phyloP scores from a whole-genome alignment of 2,797 vertebrate species.

The Naso thynnoides region DNA sequence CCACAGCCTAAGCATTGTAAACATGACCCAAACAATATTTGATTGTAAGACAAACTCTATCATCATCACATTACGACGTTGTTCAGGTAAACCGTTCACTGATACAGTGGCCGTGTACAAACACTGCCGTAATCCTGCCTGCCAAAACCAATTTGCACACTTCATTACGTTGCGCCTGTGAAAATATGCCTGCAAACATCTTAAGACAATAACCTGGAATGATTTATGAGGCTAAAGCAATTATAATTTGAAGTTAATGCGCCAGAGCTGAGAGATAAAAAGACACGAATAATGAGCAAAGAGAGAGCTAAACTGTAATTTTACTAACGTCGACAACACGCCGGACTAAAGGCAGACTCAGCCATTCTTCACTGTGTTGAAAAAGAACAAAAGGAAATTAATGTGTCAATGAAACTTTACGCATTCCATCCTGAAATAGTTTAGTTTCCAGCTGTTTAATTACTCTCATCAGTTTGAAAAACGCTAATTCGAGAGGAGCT shows the following conservation, averaged over 20 bases:
- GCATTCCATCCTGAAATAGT: not conserved
- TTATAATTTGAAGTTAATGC: slow-evolving; percentile 59
- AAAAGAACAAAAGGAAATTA: not conserved
- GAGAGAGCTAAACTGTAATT: slow-evolving; percentile 14
- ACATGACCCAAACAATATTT: slow-evolving; percentile 8
- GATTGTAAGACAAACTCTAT: slow-evolving; percentile 34
- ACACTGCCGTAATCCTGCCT: slow-evolving; percentile 44
- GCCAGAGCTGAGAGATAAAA: slow-evolving; percentile 45
- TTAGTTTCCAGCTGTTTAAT: slow-evolving; percentile 1
- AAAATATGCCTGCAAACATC: slow-evolving; percentile 56
- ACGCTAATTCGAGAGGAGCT: slow-evolving; percentile 4
- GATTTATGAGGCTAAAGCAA: slow-evolving; percentile 69
- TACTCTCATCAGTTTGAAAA: slow-evolving; percentile 4
- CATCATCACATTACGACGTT: slow-evolving; percentile 38
- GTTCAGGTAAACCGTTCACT: slow-evolving; percentile 46
- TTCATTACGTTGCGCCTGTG: slow-evolving; percentile 58
- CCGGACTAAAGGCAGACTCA: not conserved
- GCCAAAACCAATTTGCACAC: slow-evolving; percentile 69
- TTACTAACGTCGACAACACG: slow-evolving; percentile 7
- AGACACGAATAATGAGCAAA: slow-evolving; percentile 61
- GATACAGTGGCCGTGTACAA: slow-evolving; percentile 40
- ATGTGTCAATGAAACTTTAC: not conserved
- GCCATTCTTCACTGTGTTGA: not conserved
- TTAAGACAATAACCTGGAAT: slow-evolving; percentile 57
- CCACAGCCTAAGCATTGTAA: not conserved